phyloP scores from a whole-genome alignment of 2,797 vertebrate genomes.

The Girardinus metallicus region DNA sequence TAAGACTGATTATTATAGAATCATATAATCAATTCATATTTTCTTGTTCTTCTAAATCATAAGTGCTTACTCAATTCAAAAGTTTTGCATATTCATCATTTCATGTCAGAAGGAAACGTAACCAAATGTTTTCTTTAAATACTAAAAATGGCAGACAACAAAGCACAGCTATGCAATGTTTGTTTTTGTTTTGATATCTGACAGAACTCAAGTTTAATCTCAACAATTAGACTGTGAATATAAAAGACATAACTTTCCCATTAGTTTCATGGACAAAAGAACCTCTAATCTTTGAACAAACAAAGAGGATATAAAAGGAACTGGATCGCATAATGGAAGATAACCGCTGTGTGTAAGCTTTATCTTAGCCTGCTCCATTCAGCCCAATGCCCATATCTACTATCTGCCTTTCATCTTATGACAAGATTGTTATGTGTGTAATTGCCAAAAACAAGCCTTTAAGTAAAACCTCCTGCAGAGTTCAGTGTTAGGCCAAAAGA shows the following conservation, averaged over 20 bases:
- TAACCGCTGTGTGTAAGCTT: constrained; percentile 24
- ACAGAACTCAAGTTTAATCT: constrained; percentile 17
- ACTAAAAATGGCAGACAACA: background rate
- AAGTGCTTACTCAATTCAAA: background rate
- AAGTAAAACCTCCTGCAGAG: constrained; percentile 1
- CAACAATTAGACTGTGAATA: constrained; percentile 35
- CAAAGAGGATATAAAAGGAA: constrained; percentile 30
- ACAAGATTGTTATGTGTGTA: constrained; percentile 6
- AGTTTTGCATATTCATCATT: background rate
- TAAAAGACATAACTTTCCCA: constrained; percentile 43
- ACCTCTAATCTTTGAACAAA: constrained; percentile 48
- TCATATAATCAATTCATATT: constrained; percentile 12
- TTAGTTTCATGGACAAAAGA: constrained; percentile 35
- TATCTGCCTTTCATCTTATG: constrained; percentile 29
- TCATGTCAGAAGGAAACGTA: background rate
- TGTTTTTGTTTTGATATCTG: background rate
- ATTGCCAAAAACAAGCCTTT: background rate
- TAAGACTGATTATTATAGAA: background rate
- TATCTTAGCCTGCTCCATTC: constrained; percentile 38
- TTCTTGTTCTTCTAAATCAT: constrained; percentile 19
- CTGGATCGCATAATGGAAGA: constrained; percentile 31
- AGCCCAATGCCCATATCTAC: constrained; percentile 24
- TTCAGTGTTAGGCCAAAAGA: background rate
- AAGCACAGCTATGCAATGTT: background rate
- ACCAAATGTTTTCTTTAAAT: background rate